A percentile compares a stretch with the other conserved stretches of the same genome.
Evolutionary conservation across 2,113 vertebrate genomes (phyloP).

Genomic region (Arothron firmamentum): DNA sequence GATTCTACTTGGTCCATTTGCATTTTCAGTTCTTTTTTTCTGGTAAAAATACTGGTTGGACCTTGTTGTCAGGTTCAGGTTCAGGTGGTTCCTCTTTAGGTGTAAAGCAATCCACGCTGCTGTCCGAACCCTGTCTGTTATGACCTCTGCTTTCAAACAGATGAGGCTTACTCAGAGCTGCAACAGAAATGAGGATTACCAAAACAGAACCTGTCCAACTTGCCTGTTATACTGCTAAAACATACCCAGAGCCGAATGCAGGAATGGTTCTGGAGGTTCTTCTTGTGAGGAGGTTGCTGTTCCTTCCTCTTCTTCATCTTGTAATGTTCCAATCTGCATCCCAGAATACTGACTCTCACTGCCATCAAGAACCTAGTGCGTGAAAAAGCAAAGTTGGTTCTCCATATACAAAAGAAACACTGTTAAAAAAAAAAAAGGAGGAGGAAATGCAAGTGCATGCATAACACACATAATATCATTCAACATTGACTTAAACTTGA

Average conservation of each 20-base stretch:
- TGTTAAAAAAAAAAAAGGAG: background rate
- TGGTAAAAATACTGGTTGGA: slow-evolving; percentile 27
- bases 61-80: slow-evolving; percentile 85
- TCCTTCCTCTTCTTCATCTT: slow-evolving; percentile 89
- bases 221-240: background rate
- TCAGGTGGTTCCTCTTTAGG: slow-evolving; percentile 85
- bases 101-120: slow-evolving; percentile 83
- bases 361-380: slow-evolving; percentile 85
- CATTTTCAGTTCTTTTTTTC: background rate
- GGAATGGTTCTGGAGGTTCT: slow-evolving; percentile 73
- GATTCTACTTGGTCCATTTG: background rate
- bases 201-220: background rate
- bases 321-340: slow-evolving; percentile 85
- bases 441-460: slow-evolving; percentile 27
- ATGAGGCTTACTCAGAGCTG: slow-evolving; percentile 86
- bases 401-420: background rate
- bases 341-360: slow-evolving; percentile 88
- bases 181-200: slow-evolving; percentile 2
- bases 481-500: slow-evolving; percentile 15
- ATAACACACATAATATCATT: background rate
- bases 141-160: slow-evolving; percentile 81
- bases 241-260: slow-evolving; percentile 82
- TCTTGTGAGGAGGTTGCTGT: slow-evolving; percentile 62
- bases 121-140: slow-evolving; percentile 87
- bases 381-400: slow-evolving; percentile 18